A percentile compares a stretch with the other conserved stretches of the same genome.
Evolutionary conservation across 2,113 vertebrate species (phyloP).

Genomic region (Pomatostomus ruficeps): DNA sequence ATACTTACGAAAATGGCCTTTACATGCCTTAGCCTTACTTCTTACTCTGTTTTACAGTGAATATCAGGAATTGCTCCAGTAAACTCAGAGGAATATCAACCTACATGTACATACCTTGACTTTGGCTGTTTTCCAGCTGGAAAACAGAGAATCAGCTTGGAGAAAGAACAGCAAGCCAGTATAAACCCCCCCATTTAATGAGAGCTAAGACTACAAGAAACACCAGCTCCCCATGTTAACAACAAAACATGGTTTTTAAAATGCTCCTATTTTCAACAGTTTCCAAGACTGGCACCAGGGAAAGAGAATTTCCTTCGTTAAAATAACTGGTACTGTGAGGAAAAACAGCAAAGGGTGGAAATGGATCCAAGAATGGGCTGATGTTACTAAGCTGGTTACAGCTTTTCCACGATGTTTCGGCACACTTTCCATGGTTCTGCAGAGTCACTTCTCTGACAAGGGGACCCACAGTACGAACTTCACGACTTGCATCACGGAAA

Average conservation of each 20-base stretch:
- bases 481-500: not conserved
- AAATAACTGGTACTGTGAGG: not conserved
- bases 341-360: not conserved
- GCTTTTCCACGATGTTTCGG: not conserved
- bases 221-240: not conserved
- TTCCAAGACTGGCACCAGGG: not conserved
- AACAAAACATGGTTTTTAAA: not conserved
- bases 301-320: not conserved
- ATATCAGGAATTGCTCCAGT: not conserved
- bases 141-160: not conserved
- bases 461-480: not conserved
- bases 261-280: not conserved
- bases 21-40: not conserved
- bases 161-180: not conserved
- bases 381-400: not conserved
- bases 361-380: fast-evolving
- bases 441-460: not conserved
- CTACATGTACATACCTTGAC: not conserved
- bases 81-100: not conserved
- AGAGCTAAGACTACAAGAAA: not conserved
- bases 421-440: not conserved
- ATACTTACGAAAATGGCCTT: not conserved
- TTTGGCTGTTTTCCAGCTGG: not conserved
- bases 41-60: not conserved
- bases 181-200: not conserved